Evolutionary conservation across 2,797 vertebrate genomes (phyloP).

Genomic region (Bovichtus diacanthus): DNA sequence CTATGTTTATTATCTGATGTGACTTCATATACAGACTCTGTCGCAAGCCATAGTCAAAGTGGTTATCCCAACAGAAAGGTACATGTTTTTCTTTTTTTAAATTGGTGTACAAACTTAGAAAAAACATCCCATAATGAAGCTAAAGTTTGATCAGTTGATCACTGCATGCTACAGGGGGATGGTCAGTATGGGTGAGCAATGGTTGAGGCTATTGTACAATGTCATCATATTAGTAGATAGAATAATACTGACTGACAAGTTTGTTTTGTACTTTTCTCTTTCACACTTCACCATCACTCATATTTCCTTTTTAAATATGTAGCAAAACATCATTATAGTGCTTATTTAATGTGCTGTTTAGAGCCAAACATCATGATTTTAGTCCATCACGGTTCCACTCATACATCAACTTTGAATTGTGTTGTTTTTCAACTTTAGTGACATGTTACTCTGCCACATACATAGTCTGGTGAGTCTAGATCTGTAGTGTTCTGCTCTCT

Average conservation of each 20-base stretch:
- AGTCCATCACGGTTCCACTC: conserved; percentile 52
- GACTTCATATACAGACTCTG: conserved; percentile 99
- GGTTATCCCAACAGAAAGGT: conserved; percentile 99
- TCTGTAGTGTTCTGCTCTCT: conserved; percentile 64
- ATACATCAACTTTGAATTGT: conserved; percentile 56
- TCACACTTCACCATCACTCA: conserved; percentile 61
- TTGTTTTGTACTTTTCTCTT: conserved; percentile 34
- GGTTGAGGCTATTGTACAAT: conserved; percentile 79
- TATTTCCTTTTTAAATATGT: conserved; percentile 43
- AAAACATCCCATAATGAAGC: conserved; percentile 93
- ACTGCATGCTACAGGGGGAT: conserved; percentile 85
- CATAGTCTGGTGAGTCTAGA: conserved; percentile 56
- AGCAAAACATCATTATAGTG: conserved; percentile 45
- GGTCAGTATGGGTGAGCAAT: conserved; percentile 96
- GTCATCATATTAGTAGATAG: conserved; percentile 52
- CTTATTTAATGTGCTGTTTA: conserved; percentile 38
- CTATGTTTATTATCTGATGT: conserved; percentile 99
- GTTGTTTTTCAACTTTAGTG: conserved; percentile 37
- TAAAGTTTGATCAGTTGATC: conserved; percentile 86
- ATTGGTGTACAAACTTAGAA: conserved; percentile 93
- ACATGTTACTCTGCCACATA: conserved; percentile 50
- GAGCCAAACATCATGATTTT: conserved; percentile 33
- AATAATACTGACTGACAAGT: conserved; percentile 44
- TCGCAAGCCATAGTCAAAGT: conserved; percentile 99
- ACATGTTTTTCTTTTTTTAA: conserved; percentile 99